phyloP scores from a whole-genome alignment of 2,888 invertebrate genomes.

The Balanococcus diminutus region DNA sequence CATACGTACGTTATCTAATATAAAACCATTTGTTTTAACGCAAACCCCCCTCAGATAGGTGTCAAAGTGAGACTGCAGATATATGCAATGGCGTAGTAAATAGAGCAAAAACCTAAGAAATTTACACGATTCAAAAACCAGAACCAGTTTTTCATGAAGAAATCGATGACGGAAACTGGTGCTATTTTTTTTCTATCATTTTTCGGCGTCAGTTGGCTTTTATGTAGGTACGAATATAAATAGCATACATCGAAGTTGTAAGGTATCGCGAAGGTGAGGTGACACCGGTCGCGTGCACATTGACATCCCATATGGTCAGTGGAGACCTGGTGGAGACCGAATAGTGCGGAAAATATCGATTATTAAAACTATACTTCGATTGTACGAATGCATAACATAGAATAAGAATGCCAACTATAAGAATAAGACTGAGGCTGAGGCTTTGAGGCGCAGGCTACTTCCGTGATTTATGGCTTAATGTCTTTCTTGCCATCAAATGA shows the following conservation, averaged over 20 bases:
- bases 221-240: not conserved
- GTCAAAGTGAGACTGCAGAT: not conserved
- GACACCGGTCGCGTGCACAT: not conserved
- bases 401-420: too few relatives aligned
- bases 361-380: not conserved
- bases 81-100: not conserved
- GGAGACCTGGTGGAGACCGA: not conserved
- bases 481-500: conserved; percentile 48
- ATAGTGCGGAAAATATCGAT: not conserved
- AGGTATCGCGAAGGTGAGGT: not conserved
- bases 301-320: not conserved
- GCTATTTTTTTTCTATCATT: not conserved
- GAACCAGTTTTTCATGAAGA: conserved; percentile 8
- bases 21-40: not conserved
- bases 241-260: not conserved
- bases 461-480: conserved; percentile 49
- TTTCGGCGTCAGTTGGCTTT: not conserved
- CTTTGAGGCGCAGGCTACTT: conserved; percentile 12
- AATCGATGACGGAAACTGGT: not conserved
- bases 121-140: conserved; percentile 21
- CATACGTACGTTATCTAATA: conserved; percentile 13
- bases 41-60: not conserved
- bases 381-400: not conserved
- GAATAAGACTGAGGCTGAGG: too few relatives aligned
- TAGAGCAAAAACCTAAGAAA: conserved; percentile 2